A percentile compares a stretch with the other conserved stretches of the same genome.
Conservation (phyloP, 2,888 invertebrate species). For the Athalia rosae region DNA sequence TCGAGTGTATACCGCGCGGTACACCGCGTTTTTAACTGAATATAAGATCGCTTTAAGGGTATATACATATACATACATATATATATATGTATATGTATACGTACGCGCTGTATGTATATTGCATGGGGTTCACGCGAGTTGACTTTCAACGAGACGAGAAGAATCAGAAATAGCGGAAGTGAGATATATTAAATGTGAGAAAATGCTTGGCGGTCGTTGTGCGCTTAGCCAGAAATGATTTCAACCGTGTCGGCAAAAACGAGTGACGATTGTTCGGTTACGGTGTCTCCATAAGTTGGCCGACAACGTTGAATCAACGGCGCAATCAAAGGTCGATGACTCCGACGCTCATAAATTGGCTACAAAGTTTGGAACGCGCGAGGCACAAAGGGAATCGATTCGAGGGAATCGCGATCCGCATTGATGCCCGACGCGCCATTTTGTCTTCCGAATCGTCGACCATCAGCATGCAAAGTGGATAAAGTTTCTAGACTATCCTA, state of each 20-base stretch:
- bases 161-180: too few relatives aligned
- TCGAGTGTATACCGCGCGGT: conserved; percentile 15
- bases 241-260: neutral
- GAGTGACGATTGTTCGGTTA: conserved; percentile 2
- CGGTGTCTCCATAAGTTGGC: neutral
- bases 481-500: conserved; percentile 64
- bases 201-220: too few relatives aligned
- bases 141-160: neutral
- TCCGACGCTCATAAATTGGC: conserved; percentile 69
- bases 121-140: neutral
- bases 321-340: conserved; percentile 69
- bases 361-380: conserved; percentile 63
- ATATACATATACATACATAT: too few relatives aligned
- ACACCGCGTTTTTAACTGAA: conserved; percentile 39
- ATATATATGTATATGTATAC: too few relatives aligned
- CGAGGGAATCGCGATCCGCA: conserved; percentile 60
- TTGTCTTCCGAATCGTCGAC: conserved; percentile 63
- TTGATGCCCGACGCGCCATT: conserved; percentile 49
- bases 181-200: too few relatives aligned
- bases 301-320: conserved; percentile 63
- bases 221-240: neutral
- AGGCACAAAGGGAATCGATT: conserved; percentile 67
- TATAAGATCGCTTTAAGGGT: conserved; percentile 26
- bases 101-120: too few relatives aligned
- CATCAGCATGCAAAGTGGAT: conserved; percentile 69